Base-by-base conservation (phyloP, 37 sponge, comb jelly and placozoan species). In the Cliona cf. orientalis region DNA sequence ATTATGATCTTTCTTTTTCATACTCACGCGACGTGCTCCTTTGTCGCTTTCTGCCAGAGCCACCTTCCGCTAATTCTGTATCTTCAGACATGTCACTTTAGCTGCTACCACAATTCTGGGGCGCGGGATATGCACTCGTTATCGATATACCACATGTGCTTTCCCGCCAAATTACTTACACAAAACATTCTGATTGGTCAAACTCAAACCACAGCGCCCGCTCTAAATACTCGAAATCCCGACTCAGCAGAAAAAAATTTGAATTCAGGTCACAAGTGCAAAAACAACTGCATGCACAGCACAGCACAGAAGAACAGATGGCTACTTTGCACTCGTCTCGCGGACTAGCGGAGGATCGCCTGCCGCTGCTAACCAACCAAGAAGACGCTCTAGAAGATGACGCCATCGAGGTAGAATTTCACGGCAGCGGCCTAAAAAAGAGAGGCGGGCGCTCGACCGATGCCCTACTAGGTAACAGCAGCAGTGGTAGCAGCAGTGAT, bases 151-250 rank as follows among this genome's bases (percentile, higher is more conserved):
- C 63, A n/a, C 71, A 70, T 70, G 71, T 70, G 71, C 29, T 44
- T 72, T 72, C 73, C 73, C 73, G 73, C 73, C 73, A 72, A 72
- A 72, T 45, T 2, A 9, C 3, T 26, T 9, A 5, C 9, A 3
- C 23, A 9, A 5, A n/a, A 26, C 3, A 58, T 28, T 58, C 59
- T 58, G 59, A 58, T 58, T 58, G 59, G 59, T 26, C 59, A 58
- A 2, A 28, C n/a, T n/a, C n/a, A n/a, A n/a, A n/a, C n/a, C n/a
- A n/a, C n/a, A n/a, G n/a, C n/a, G n/a, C n/a, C n/a, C n/a, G n/a
- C 62, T 61, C 62, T 61, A 61, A 67, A 9, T 67, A 67, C 17
- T 61, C 62, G 62, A 67, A 67, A n/a, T n/a, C n/a, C n/a, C n/a
- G n/a, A n/a, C n/a, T n/a, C n/a, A n/a, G n/a, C n/a, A n/a, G n/a